A percentile compares a stretch with the other conserved stretches of the same genome.
Conservation (phyloP, 2,888 invertebrate genomes). For the Agrenia bidenticulata region DNA sequence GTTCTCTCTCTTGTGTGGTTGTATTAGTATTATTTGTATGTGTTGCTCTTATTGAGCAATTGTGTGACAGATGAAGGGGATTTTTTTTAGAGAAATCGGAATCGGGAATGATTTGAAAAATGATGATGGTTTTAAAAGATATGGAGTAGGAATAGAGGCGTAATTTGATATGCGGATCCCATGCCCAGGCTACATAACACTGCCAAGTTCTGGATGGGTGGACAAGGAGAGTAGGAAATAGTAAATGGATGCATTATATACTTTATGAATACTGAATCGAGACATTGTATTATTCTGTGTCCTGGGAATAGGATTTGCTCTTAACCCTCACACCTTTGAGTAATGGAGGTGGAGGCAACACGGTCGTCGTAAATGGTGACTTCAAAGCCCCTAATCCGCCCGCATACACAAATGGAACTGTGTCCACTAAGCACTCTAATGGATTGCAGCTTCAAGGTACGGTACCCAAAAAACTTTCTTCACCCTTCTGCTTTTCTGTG, state of each 20-base stretch:
- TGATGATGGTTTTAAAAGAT: slow-evolving; percentile 22
- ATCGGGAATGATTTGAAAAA: slow-evolving; percentile 26
- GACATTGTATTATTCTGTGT: slow-evolving; percentile 20
- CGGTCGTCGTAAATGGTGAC: slow-evolving; percentile 44
- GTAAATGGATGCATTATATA: slow-evolving; percentile 36
- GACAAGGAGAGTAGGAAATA: slow-evolving; percentile 18
- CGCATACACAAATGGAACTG: slow-evolving; percentile 43
- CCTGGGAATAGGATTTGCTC: slow-evolving; percentile 46
- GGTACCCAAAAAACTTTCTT: neutral
- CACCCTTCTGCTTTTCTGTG: neutral
- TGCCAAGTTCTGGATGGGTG: slow-evolving; percentile 25
- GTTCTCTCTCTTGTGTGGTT: neutral
- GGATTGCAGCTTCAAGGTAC: slow-evolving; percentile 51
- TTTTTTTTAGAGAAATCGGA: neutral
- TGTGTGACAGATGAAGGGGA: slow-evolving; percentile 5
- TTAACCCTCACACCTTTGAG: slow-evolving; percentile 51
- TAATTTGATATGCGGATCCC: slow-evolving; percentile 10
- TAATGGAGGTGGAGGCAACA: slow-evolving; percentile 42
- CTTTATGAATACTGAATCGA: slow-evolving; percentile 30
- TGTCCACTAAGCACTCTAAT: slow-evolving; percentile 43
- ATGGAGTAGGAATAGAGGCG: neutral
- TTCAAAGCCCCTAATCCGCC: slow-evolving; percentile 49
- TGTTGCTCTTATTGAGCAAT: neutral
- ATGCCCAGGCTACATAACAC: no score
- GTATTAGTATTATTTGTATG: neutral